A percentile compares a stretch with the other conserved stretches of the same genome.
These are phyloP conservation scores for Agonopterix heracliana DNA, from an alignment of 2,888 invertebrate genomes.

Conservation along the genomic window DNA sequence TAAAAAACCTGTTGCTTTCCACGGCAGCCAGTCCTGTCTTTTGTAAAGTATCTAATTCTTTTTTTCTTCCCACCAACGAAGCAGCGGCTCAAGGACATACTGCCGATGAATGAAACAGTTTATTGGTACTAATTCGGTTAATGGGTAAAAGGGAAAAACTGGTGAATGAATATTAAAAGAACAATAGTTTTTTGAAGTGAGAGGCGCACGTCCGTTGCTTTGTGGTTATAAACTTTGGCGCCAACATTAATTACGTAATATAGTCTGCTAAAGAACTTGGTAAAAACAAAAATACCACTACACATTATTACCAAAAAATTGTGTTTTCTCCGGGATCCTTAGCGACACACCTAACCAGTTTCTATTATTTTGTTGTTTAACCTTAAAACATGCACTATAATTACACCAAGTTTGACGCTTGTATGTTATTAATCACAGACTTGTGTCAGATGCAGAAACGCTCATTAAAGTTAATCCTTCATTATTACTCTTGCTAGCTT, in stretches of 20 bases:
- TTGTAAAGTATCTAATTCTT: constrained; percentile 8
- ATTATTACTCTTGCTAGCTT: no score
- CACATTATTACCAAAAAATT: no score
- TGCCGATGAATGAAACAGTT: constrained; percentile 43
- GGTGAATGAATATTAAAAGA: constrained; percentile 44
- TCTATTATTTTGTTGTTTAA: no score
- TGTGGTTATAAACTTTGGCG: constrained; percentile 34
- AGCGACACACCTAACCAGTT: no score
- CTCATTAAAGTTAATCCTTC: no score
- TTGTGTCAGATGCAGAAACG: no score
- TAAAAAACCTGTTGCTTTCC: constrained; percentile 5
- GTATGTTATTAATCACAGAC: no score
- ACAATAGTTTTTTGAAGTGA: constrained; percentile 33
- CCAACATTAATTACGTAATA: constrained; percentile 30
- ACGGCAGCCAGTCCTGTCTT: constrained; percentile 2
- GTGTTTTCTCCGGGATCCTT: no score
- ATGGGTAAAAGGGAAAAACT: constrained; percentile 30
- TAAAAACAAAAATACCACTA: no score
- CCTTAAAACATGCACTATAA: no score
- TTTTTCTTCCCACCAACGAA: constrained; percentile 16
- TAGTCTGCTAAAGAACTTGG: background rate
- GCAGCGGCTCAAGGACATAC: constrained; percentile 9
- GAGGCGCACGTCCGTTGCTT: constrained; percentile 14
- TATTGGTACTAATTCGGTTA: constrained; percentile 50
- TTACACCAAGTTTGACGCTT: no score